phyloP scores from a whole-genome alignment of 2,113 vertebrate genomes.

The Rana temporaria region DNA sequence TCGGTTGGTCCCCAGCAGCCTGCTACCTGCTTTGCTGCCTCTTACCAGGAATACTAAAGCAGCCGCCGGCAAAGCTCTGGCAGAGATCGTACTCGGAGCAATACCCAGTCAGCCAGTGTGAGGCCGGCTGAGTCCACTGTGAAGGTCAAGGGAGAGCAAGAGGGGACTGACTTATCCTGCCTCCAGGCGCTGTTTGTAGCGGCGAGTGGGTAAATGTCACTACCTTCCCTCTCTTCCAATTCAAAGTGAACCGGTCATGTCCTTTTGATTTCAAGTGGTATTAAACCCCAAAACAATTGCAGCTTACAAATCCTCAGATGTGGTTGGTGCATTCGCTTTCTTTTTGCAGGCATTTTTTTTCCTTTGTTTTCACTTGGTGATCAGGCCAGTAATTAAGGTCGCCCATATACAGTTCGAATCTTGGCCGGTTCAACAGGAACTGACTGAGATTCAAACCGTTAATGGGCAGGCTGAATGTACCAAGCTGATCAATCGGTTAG shows the following conservation, averaged over 20 bases:
- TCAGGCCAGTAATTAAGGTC: no score
- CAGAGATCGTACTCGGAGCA: not conserved
- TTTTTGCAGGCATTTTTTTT: no score
- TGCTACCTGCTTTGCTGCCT: slow-evolving; percentile 34
- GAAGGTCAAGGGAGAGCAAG: not conserved
- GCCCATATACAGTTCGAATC: no score
- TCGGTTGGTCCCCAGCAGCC: slow-evolving; percentile 6
- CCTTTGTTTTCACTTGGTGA: no score
- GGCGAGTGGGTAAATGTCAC: not conserved
- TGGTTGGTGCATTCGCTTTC: no score
- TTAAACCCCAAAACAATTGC: no score
- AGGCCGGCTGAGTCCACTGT: not conserved
- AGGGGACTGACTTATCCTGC: not conserved
- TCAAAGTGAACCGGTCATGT: not conserved
- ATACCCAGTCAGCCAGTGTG: not conserved
- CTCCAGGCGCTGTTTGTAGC: not conserved
- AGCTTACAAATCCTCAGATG: no score
- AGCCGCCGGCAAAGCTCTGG: not conserved
- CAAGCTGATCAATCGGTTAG: no score
- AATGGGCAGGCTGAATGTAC: no score
- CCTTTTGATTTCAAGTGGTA: no score
- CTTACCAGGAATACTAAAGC: slow-evolving; percentile 26
- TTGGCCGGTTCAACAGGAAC: no score
- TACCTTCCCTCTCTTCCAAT: not conserved
- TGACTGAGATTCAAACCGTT: no score